phyloP scores from a whole-genome alignment of 92 coral and sea anemone genomes.

The Parazoanthus swiftii region DNA sequence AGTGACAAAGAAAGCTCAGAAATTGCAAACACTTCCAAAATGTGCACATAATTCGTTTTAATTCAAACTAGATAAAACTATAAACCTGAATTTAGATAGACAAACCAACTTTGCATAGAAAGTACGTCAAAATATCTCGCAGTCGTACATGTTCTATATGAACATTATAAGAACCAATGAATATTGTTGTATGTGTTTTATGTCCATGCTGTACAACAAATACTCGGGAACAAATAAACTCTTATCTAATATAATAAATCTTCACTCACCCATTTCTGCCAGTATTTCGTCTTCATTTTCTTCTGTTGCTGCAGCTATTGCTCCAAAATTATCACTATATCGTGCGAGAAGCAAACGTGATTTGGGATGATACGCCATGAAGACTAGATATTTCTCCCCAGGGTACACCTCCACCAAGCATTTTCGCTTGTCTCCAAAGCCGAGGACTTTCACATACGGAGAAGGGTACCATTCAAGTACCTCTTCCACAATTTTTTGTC shows the following conservation, averaged over 20 bases:
- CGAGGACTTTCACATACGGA: constrained; percentile 70
- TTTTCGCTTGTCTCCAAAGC: constrained; percentile 79
- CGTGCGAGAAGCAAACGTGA: constrained; percentile 72
- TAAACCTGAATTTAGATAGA: too few relatives aligned
- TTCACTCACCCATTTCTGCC: constrained; percentile 76
- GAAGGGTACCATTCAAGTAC: constrained; percentile 66
- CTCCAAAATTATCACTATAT: constrained; percentile 81
- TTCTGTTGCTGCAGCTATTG: constrained; percentile 74
- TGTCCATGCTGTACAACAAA: not conserved
- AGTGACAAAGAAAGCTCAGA: not conserved
- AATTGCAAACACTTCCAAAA: not conserved
- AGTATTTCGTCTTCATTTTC: constrained; percentile 76
- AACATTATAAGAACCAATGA: not conserved
- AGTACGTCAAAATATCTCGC: too few relatives aligned
- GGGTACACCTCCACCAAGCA: constrained; percentile 70
- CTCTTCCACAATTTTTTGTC: constrained; percentile 70
- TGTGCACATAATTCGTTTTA: too few relatives aligned
- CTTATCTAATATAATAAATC: constrained; percentile 4
- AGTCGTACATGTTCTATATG: too few relatives aligned
- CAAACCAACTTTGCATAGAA: too few relatives aligned
- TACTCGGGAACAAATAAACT: not conserved
- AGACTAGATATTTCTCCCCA: constrained; percentile 79
- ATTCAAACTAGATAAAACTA: not conserved
- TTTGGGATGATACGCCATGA: constrained; percentile 64
- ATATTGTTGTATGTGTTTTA: not conserved